Conservation (phyloP, 2,113 vertebrate genomes). For the Anhinga rufa region DNA sequence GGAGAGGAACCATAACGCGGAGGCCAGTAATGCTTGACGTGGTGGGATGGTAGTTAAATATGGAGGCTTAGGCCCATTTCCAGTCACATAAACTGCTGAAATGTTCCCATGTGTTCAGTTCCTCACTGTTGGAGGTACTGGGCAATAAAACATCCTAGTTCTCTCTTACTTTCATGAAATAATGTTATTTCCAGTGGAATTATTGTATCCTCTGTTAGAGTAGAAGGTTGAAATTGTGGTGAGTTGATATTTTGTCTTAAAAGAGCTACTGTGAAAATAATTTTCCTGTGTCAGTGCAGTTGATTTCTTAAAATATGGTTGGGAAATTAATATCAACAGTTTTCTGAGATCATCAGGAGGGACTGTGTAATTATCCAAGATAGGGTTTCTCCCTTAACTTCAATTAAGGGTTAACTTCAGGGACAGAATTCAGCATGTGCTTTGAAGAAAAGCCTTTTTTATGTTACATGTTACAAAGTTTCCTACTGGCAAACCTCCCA, state of each 20-base stretch:
- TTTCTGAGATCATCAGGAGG: neutral
- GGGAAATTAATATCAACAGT: neutral
- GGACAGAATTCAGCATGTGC: neutral
- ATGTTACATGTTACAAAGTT: neutral
- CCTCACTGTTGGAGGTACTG: neutral
- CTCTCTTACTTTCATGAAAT: neutral
- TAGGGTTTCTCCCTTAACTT: neutral
- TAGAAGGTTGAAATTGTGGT: neutral
- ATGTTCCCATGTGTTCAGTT: fast-evolving
- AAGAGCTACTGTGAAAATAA: neutral
- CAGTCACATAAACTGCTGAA: neutral
- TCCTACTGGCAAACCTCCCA: neutral
- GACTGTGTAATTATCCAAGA: neutral
- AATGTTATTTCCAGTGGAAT: neutral
- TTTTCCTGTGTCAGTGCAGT: neutral
- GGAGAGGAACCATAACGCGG: neutral
- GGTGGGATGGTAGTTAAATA: neutral
- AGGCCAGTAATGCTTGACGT: fast-evolving
- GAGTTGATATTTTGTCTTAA: neutral
- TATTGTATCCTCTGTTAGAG: neutral
- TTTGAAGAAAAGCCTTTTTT: neutral
- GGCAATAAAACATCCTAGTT: neutral
- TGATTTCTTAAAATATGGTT: neutral
- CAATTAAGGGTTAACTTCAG: neutral
- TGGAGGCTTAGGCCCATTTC: neutral